Conservation (phyloP, 2,888 invertebrate species). For the Chalcosyrphus nemorum region DNA sequence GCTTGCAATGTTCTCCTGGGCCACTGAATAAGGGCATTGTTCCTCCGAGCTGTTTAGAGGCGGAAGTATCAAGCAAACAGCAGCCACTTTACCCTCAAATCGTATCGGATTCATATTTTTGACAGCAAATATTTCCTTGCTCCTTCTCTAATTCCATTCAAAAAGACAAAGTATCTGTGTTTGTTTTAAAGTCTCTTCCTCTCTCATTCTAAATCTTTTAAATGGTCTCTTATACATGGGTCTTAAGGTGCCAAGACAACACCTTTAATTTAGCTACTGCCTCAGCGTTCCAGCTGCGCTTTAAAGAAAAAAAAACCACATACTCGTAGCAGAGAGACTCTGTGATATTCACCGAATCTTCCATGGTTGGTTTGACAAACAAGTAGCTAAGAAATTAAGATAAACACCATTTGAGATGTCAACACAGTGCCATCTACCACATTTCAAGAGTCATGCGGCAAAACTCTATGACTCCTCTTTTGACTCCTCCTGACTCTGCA, state of each 20-base stretch:
- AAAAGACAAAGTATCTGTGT: constrained; percentile 6
- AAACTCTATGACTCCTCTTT: no score
- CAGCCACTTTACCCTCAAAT: constrained; percentile 38
- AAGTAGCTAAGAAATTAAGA: constrained; percentile 72
- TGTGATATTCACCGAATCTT: constrained; percentile 69
- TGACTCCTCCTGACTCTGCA: background rate
- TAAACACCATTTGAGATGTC: constrained; percentile 72
- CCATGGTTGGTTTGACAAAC: constrained; percentile 61
- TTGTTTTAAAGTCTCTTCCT: constrained; percentile 36
- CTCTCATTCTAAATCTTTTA: constrained; percentile 24
- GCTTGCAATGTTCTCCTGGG: constrained; percentile 13
- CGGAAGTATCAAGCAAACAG: constrained; percentile 56
- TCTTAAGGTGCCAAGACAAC: constrained; percentile 69
- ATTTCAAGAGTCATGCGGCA: constrained; percentile 32
- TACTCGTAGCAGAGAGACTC: background rate
- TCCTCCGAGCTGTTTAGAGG: constrained; percentile 8
- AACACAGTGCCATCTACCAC: constrained; percentile 49
- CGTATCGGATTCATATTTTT: constrained; percentile 60
- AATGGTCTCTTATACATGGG: constrained; percentile 23
- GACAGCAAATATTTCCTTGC: constrained; percentile 36
- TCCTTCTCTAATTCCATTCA: constrained; percentile 43
- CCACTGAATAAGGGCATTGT: constrained; percentile 67
- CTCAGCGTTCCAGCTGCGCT: constrained; percentile 26
- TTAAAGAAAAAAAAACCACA: background rate
- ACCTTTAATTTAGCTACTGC: constrained; percentile 69